Base-by-base conservation (phyloP, 1,140 invertebrate genomes). In the Glossosoma conforme region DNA sequence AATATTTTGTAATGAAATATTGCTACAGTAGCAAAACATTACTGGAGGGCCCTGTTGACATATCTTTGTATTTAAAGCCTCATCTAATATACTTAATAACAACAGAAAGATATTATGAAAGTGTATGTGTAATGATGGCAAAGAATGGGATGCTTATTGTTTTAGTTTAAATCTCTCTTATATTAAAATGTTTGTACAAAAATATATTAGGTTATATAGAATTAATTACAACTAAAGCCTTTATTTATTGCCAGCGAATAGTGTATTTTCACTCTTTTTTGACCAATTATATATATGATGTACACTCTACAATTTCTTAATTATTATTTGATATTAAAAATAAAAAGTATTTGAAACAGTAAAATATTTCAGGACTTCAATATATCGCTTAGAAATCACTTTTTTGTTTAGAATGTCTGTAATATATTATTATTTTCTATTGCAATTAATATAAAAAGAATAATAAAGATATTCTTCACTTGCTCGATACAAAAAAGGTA, bases 1-100 rank as follows among this genome's bases (percentile, higher is more conserved):
- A 52, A 52, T 58, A 58, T 58, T 58, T 58, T 54, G 21, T 13
- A 24, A 15, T 15, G 40, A 58, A 58, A 58, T 58, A 58, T 58
- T 58, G 47, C 22, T 22, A 41, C 25, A 35, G 56, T 44, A 49
- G 55, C 55, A 48, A 41, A n/a, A n/a, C n/a, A n/a, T 17, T 28
- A 8, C 24, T 8, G 6, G 24, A 28, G 6, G 24, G n/a, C 24
- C 24, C 24, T 8, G 14, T 9, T 9, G 14, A 36, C 25, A 36
- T 11, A 36, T 15, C 17, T 38, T 38, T 38, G 4, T 15, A 38
- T 18, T 38, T 6, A 28, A 13, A 50, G 47, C 38, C 47, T 50
- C 47, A 44, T 51, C 48, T 44, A 15, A 30, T 51, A 51, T 38
- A 51, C 48, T 50, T 51, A 51, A 46, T 5, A 33, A 15, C 15